Evolutionary conservation across 2,113 vertebrate genomes (phyloP).

Genomic region (Pterocles orientalis): DNA sequence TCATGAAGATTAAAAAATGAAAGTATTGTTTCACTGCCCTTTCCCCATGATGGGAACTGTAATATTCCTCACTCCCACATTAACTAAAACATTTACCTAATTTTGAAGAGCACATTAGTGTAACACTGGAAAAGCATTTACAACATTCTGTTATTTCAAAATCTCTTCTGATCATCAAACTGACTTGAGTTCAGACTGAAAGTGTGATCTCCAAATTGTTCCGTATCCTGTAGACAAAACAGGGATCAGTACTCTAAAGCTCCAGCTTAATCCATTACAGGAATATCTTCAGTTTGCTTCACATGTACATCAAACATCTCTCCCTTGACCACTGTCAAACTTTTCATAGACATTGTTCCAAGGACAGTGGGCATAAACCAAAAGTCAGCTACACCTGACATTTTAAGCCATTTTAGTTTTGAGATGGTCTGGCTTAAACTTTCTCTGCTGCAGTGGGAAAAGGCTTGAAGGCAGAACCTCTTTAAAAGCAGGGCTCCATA

Average conservation of each 20-base stretch:
- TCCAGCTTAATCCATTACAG: neutral
- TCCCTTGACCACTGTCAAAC: neutral
- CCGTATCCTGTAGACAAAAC: neutral
- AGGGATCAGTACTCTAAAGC: neutral
- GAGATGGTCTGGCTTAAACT: neutral
- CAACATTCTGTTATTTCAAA: neutral
- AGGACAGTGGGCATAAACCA: neutral
- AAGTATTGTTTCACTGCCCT: neutral
- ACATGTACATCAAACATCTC: neutral
- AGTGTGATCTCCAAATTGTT: neutral
- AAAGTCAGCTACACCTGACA: neutral
- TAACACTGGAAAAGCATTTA: neutral
- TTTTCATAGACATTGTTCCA: neutral
- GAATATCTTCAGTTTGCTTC: neutral
- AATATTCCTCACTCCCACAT: rapidly evolving
- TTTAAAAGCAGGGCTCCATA: neutral
- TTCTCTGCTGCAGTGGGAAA: neutral
- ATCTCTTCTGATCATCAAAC: neutral
- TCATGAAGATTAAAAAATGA: neutral
- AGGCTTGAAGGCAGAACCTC: neutral
- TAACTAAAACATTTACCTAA: neutral
- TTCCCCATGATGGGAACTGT: neutral
- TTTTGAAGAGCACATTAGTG: neutral
- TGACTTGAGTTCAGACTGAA: neutral
- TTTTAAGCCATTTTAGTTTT: neutral